phyloP scores from a whole-genome alignment of 2,797 vertebrate genomes.

The Chelidonichthys spinosus region DNA sequence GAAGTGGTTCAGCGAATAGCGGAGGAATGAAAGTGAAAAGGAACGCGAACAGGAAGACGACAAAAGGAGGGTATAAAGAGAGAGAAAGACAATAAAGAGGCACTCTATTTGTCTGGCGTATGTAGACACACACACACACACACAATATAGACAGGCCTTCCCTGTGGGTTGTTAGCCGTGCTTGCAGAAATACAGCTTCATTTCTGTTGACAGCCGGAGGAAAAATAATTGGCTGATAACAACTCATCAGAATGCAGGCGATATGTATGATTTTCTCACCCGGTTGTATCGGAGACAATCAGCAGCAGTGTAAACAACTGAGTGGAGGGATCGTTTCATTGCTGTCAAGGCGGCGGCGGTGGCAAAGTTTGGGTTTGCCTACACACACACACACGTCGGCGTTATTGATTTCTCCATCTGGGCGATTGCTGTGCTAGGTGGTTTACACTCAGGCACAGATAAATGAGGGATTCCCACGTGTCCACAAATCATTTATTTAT shows the following conservation, averaged over 20 bases:
- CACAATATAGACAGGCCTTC: slow-evolving; percentile 67
- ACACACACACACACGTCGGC: slow-evolving; percentile 26
- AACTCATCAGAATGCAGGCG: slow-evolving; percentile 78
- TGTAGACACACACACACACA: slow-evolving; percentile 36
- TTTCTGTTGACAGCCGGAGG: slow-evolving; percentile 78
- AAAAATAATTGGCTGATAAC: slow-evolving; percentile 80
- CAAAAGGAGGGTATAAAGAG: slow-evolving; percentile 20
- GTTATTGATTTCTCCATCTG: slow-evolving; percentile 43
- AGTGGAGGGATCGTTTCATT: slow-evolving; percentile 54
- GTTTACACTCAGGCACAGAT: slow-evolving; percentile 14
- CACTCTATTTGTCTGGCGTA: slow-evolving; percentile 64
- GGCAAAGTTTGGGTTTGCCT: slow-evolving; percentile 61
- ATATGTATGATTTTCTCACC: slow-evolving; percentile 73
- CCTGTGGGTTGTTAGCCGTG: slow-evolving; percentile 75
- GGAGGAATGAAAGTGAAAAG: slow-evolving; percentile 6
- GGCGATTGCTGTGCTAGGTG: neutral
- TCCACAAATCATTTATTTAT: neutral
- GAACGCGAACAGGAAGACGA: slow-evolving; percentile 47
- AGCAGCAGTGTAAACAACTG: slow-evolving; percentile 65
- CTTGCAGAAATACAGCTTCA: slow-evolving; percentile 78
- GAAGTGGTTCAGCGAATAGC: slow-evolving; percentile 27
- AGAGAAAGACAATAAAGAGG: slow-evolving; percentile 2
- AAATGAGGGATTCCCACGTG: slow-evolving; percentile 11
- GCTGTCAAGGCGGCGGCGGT: slow-evolving; percentile 34
- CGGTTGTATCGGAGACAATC: slow-evolving; percentile 72